phyloP scores from a whole-genome alignment of 2,113 vertebrate species.

The Synodontis membranacea region DNA sequence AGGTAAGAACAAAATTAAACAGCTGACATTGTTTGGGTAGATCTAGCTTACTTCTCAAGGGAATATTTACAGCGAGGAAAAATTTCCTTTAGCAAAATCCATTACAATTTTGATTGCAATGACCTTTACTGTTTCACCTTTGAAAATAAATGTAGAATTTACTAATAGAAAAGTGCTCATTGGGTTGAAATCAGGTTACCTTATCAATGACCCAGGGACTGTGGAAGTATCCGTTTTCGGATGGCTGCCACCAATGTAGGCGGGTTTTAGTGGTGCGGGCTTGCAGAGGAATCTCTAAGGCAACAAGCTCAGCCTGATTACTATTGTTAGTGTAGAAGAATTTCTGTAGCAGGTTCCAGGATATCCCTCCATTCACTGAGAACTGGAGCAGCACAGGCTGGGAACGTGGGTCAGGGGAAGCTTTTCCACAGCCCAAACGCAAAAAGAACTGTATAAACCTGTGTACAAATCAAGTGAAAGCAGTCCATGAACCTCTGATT shows the following conservation, averaged over 20 bases:
- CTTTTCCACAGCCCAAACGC: conserved; percentile 93
- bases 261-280: conserved; percentile 84
- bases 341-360: conserved; percentile 90
- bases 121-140: no score
- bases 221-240: conserved; percentile 91
- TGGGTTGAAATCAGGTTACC: conserved; percentile 54
- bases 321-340: conserved; percentile 97
- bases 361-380: conserved; percentile 89
- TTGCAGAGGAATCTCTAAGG: conserved; percentile 89
- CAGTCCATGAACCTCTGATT: not conserved
- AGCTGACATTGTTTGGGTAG: no score
- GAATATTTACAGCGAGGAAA: no score
- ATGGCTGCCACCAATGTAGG: conserved; percentile 97
- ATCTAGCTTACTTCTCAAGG: no score
- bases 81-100: no score
- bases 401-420: conserved; percentile 90
- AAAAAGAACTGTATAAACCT: conserved; percentile 99
- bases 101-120: no score
- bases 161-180: not conserved
- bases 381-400: conserved; percentile 94
- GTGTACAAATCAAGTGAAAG: conserved; percentile 12
- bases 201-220: conserved; percentile 95
- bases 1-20: no score
- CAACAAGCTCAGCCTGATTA: conserved; percentile 90
- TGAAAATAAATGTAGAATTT: not conserved